phyloP scores from a whole-genome alignment of 2,797 vertebrate genomes.

The Pithecia hirsuta region DNA sequence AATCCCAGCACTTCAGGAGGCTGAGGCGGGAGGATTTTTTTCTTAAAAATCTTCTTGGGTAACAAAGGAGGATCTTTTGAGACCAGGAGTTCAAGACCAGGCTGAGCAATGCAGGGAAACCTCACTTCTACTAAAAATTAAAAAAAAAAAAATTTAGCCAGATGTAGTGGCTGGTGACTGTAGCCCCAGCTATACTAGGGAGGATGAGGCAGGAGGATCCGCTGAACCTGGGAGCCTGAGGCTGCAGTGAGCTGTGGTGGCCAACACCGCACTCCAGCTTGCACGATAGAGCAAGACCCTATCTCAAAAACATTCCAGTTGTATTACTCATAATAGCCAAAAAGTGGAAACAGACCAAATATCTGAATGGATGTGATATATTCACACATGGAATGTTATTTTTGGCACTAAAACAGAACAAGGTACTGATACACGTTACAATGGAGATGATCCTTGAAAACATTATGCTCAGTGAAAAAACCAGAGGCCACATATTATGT shows the following conservation, averaged over 20 bases:
- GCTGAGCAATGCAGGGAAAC: background rate
- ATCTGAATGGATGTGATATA: background rate
- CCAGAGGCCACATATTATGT: background rate
- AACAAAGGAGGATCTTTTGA: background rate
- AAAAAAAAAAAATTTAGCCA: background rate
- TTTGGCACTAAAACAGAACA: background rate
- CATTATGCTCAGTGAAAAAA: background rate
- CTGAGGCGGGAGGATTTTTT: background rate
- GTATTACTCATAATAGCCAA: background rate
- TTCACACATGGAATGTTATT: background rate
- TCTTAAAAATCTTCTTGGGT: background rate
- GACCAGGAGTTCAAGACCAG: background rate
- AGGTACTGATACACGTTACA: background rate
- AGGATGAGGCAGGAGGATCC: background rate
- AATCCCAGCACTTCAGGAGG: background rate
- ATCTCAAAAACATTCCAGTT: background rate
- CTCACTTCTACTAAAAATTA: background rate
- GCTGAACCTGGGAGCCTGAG: background rate
- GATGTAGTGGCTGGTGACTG: background rate
- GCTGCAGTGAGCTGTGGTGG: background rate
- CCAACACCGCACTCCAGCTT: background rate
- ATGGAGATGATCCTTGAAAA: background rate
- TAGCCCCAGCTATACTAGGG: background rate
- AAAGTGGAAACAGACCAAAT: background rate
- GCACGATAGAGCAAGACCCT: background rate